Conservation (phyloP, 2,113 vertebrate genomes). For the Rissa tridactyla region DNA sequence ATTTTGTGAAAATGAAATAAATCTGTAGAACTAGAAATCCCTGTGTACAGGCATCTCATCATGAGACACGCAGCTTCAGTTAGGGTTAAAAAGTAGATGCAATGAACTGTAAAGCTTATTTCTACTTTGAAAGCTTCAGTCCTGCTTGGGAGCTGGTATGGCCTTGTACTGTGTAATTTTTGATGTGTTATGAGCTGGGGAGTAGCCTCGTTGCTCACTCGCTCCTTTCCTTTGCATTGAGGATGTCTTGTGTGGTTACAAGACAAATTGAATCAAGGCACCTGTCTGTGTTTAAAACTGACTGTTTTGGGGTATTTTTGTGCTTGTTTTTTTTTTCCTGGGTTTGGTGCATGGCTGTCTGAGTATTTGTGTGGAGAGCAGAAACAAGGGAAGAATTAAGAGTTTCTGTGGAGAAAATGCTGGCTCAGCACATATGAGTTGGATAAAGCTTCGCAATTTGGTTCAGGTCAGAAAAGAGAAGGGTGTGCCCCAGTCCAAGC, state of each 20-base stretch:
- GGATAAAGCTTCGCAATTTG: neutral
- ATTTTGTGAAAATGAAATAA: neutral
- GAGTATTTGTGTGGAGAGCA: neutral
- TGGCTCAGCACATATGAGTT: neutral
- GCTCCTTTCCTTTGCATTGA: neutral
- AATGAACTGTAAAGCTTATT: neutral
- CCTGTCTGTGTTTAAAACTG: neutral
- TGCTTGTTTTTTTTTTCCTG: neutral
- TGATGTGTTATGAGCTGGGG: neutral
- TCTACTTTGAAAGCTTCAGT: neutral
- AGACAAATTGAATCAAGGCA: neutral
- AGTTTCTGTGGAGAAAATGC: neutral
- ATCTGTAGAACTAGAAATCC: neutral
- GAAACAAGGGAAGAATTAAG: neutral
- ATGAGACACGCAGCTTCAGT: rapidly evolving
- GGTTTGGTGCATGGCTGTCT: neutral
- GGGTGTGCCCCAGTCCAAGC: neutral
- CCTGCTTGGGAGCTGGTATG: neutral
- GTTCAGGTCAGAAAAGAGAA: neutral
- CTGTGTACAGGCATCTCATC: rapidly evolving
- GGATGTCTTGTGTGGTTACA: neutral
- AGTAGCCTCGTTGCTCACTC: neutral
- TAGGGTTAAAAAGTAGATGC: neutral
- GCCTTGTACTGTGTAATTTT: neutral
- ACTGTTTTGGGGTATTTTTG: neutral